Conservation (phyloP, 1,140 invertebrate species). For the Panagrolaimus sp. region DNA sequence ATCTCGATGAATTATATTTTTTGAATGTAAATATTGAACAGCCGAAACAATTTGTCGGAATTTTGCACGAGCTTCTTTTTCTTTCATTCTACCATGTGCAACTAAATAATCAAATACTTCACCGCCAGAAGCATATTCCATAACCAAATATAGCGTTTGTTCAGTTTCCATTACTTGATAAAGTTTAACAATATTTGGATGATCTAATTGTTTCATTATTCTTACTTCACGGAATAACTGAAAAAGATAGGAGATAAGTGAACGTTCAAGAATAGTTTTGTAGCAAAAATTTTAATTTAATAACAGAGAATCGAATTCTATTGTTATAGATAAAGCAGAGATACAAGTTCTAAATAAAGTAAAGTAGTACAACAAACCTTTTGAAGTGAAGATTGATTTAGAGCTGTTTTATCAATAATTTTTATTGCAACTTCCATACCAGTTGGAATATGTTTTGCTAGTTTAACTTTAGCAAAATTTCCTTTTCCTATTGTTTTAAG, state of each 20-base stretch:
- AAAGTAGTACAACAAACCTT: slow-evolving; percentile 75
- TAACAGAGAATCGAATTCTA: too few relatives aligned
- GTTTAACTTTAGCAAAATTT: slow-evolving; percentile 95
- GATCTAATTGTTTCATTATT: slow-evolving; percentile 99
- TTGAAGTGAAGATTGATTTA: slow-evolving; percentile 95
- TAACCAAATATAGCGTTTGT: slow-evolving; percentile 71
- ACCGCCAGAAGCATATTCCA: slow-evolving; percentile 61
- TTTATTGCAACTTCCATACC: slow-evolving; percentile 99
- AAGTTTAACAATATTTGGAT: slow-evolving; percentile 99
- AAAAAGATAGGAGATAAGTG: slow-evolving; percentile 50
- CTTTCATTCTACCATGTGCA: slow-evolving; percentile 98
- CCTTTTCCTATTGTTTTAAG: slow-evolving; percentile 99
- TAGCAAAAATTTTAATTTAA: too few relatives aligned
- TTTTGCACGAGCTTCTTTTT: slow-evolving; percentile 98
- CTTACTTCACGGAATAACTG: slow-evolving; percentile 88
- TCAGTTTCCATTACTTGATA: slow-evolving; percentile 99
- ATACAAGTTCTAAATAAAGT: neutral
- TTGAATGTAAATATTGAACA: slow-evolving; percentile 99
- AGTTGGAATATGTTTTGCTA: slow-evolving; percentile 97
- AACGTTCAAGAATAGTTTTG: too few relatives aligned
- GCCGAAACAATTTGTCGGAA: slow-evolving; percentile 99
- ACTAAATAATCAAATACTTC: slow-evolving; percentile 99
- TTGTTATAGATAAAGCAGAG: too few relatives aligned
- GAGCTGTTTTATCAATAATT: slow-evolving; percentile 98
- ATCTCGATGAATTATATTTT: slow-evolving; percentile 96